These are phyloP conservation scores for Mythimna lalbum DNA, from an alignment of 2,888 invertebrate genomes.

Conservation along the genomic window DNA sequence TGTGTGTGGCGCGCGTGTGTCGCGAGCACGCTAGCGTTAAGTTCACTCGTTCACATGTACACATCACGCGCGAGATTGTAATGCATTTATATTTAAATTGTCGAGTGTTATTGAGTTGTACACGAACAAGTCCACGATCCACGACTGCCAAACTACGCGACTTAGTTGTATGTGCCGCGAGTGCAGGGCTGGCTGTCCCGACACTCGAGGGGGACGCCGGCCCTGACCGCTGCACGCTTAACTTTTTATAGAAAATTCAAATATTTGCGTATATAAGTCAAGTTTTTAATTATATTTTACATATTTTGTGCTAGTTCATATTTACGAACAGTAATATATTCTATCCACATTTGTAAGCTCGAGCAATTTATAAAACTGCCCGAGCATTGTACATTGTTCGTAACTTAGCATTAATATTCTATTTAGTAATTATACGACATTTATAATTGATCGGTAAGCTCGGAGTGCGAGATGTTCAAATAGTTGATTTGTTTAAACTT, in stretches of 20 bases:
- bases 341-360: slow-evolving; percentile 25
- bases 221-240: slow-evolving; percentile 17
- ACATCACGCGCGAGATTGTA: slow-evolving; percentile 79
- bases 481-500: slow-evolving; percentile 70
- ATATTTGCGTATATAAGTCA: slow-evolving; percentile 17
- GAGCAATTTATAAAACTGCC: slow-evolving; percentile 29
- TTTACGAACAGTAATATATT: slow-evolving; percentile 48
- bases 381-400: slow-evolving; percentile 32
- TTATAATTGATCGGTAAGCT: slow-evolving; percentile 77
- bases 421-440: slow-evolving; percentile 64
- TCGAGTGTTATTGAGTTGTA: slow-evolving; percentile 52
- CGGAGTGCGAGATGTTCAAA: slow-evolving; percentile 66
- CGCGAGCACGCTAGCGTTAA: slow-evolving; percentile 17
- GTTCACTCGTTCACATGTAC: slow-evolving; percentile 62
- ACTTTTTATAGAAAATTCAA: slow-evolving; percentile 9
- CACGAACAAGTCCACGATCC: neutral
- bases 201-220: slow-evolving; percentile 4
- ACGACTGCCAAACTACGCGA: slow-evolving; percentile 3
- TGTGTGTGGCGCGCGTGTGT: slow-evolving; percentile 10
- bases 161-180: neutral
- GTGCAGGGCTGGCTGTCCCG: neutral
- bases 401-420: slow-evolving; percentile 59
- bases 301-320: slow-evolving; percentile 35
- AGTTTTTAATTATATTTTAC: slow-evolving; percentile 28
- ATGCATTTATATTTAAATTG: slow-evolving; percentile 82